phyloP scores from a whole-genome alignment of 1,140 invertebrate genomes.

The Ceratina calcarata region DNA sequence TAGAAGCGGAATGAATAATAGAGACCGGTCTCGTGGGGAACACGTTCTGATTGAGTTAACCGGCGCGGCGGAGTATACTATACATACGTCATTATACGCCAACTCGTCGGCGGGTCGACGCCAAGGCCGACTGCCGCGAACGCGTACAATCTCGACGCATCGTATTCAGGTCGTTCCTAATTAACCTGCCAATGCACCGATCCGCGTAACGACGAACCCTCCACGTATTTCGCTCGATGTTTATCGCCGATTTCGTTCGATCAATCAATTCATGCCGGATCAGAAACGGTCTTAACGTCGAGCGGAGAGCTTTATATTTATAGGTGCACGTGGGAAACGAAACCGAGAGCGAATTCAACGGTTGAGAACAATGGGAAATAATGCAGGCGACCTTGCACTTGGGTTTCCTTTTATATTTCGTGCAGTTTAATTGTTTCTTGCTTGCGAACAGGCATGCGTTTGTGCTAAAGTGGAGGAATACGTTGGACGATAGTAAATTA shows the following conservation, averaged over 20 bases:
- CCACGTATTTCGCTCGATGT: neutral
- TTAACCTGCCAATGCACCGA: slow-evolving; percentile 50
- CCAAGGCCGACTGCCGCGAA: slow-evolving; percentile 56
- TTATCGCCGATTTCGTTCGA: slow-evolving; percentile 12
- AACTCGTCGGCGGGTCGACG: slow-evolving; percentile 46
- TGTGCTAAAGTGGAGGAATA: neutral
- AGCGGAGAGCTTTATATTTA: neutral
- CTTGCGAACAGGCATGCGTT: neutral
- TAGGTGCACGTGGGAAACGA: neutral
- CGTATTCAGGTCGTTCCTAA: slow-evolving; percentile 64
- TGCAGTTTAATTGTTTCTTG: neutral
- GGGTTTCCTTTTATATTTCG: neutral
- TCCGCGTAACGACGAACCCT: slow-evolving; percentile 17
- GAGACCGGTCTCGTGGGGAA: slow-evolving; percentile 54
- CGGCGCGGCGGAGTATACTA: neutral
- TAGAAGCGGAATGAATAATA: slow-evolving; percentile 60
- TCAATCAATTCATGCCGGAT: neutral
- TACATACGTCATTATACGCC: slow-evolving; percentile 60
- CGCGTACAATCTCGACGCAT: slow-evolving; percentile 49
- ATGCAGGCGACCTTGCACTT: slow-evolving; percentile 16
- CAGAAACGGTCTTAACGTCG: neutral
- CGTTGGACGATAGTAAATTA: too few relatives aligned
- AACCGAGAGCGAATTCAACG: neutral
- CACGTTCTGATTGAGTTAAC: slow-evolving; percentile 67
- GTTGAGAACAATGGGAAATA: slow-evolving; percentile 2